Evolutionary conservation across 2,888 invertebrate genomes (phyloP), one percentile per base, ranked within the genome.

Genomic region (Drosophila rubida): DNA sequence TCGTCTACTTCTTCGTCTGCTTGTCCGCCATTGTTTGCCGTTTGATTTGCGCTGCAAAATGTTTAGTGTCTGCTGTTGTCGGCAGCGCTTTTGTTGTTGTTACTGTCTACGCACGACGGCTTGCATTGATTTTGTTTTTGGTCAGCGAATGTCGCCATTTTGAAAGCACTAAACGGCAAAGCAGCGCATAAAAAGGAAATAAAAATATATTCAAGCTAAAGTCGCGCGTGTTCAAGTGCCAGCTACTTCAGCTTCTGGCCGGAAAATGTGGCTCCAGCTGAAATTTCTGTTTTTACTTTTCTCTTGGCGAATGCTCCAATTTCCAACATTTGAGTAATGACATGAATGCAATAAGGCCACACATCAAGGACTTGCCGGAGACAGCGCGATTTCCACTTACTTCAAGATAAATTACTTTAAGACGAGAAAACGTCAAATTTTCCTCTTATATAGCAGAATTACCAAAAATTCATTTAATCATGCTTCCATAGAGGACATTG

Each of bases 131-230:
- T 78, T 78, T 75, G 58, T 66, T 61, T 58, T 73, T 53, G 61
- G 64, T 62, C 62, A 62, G 49, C 51, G 62, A 41, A 41, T 62
- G 85, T 63, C 85, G 85, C 81, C 87, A 80, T 84, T 75, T 75
- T 73, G 75, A 75, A 85, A 77, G 74, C 74, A 48, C 42, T 42
- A 51, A 51, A 37, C 8, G 57, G 19, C 30, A n/a, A 41, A 32
- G 39, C 45, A 39, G 30, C 32, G 39, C 16, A 23, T 19, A 19
- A 27, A 35, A 46, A 61, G 39, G 61, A 53, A 42, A 39, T 35
- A 60, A 35, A 49, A 42, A 45, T 9, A 22, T 57, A 58, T 57
- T 51, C 48, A 77, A 66, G 70, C 50, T 59, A 62, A 39, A 16
- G 48, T 9, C 37, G 64, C 76, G 69, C 80, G 83, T 83, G 80